Conservation (phyloP, 1,140 invertebrate genomes). For the Rhopalosiphum maidis region DNA sequence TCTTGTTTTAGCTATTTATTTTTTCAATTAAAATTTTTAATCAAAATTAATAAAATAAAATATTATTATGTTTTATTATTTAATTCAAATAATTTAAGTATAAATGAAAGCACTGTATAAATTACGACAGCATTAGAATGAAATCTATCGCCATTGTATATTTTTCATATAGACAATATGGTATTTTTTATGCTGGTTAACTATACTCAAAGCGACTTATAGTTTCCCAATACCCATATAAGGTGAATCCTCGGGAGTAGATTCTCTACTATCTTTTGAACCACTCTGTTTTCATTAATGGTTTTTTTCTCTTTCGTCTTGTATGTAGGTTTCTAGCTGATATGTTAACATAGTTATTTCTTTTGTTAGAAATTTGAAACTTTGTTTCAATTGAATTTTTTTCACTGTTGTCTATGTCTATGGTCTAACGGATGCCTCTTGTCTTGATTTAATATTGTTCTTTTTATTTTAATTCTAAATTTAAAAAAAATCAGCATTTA, state of each 20-base stretch:
- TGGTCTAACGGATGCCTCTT: not conserved
- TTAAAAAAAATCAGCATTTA: not conserved
- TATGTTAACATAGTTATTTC: not conserved
- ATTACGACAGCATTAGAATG: not conserved
- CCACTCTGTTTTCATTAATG: conserved; percentile 1
- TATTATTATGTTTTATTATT: not conserved
- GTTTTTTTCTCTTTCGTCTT: not conserved
- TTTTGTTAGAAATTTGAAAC: not conserved
- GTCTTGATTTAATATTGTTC: not conserved
- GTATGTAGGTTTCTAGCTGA: not conserved
- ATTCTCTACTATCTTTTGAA: not conserved
- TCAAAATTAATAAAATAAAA: not conserved
- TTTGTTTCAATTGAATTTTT: not conserved
- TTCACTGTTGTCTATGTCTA: not conserved
- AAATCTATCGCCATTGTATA: not conserved
- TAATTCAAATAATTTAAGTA: not conserved
- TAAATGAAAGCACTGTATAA: too few relatives aligned
- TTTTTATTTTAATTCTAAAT: not conserved
- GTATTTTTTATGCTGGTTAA: not conserved
- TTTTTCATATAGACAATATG: not conserved
- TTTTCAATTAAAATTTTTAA: not conserved
- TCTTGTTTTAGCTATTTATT: not conserved
- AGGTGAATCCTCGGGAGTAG: not conserved
- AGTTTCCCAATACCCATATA: not conserved
- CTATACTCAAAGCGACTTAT: not conserved